Evolutionary conservation across 2,113 vertebrate genomes (phyloP).

Genomic region (Leptobrachium leishanense): DNA sequence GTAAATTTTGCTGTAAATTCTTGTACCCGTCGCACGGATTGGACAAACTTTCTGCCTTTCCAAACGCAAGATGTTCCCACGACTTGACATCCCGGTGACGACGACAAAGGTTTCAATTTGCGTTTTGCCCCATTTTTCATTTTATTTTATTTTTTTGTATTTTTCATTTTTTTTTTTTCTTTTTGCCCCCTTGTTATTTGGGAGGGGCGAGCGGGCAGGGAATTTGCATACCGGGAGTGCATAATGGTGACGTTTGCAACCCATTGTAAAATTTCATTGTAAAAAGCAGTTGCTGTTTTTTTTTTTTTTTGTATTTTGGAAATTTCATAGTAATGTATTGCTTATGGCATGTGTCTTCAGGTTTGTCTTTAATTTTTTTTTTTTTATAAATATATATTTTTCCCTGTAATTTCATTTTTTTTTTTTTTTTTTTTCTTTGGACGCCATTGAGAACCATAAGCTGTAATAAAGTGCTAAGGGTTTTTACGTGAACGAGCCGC

Average conservation of each 20-base stretch:
- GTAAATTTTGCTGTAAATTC: background rate
- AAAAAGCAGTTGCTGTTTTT: slow-evolving; percentile 26
- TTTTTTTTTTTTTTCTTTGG: slow-evolving; percentile 43
- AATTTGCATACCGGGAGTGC: background rate
- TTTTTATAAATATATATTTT: slow-evolving; percentile 49
- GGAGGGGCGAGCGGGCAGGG: background rate
- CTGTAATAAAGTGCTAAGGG: slow-evolving; percentile 61
- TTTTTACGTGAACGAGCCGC: slow-evolving; percentile 54
- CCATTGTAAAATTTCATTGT: slow-evolving; percentile 58
- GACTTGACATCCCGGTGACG: background rate
- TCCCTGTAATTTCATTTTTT: background rate
- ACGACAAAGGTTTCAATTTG: background rate
- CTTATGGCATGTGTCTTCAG: slow-evolving; percentile 53
- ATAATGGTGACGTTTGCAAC: slow-evolving; percentile 31
- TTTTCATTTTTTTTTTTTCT: background rate
- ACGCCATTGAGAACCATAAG: slow-evolving; percentile 40
- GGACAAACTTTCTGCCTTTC: slow-evolving; percentile 40
- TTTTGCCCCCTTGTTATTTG: background rate
- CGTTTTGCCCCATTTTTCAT: too few species aligned
- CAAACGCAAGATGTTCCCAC: background rate
- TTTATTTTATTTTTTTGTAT: background rate
- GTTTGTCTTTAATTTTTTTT: slow-evolving; percentile 54
- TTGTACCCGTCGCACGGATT: background rate
- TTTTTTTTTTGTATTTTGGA: slow-evolving; percentile 55
- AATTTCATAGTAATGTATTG: slow-evolving; percentile 57